These are phyloP conservation scores for Seriola rivoliana DNA, from an alignment of 2,113 vertebrate genomes.

Conservation along the genomic window DNA sequence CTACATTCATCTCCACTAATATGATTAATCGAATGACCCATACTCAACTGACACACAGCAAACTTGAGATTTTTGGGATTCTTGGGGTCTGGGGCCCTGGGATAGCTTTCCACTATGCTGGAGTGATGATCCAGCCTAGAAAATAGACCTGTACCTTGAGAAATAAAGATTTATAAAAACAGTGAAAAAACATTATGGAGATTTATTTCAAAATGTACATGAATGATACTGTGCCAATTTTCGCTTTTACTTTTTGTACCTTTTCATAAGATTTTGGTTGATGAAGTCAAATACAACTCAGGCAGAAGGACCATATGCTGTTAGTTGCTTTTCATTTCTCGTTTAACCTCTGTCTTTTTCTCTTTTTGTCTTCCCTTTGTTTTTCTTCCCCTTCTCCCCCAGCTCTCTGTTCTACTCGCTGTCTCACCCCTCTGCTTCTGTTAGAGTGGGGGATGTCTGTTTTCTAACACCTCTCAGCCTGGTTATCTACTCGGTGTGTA, in stretches of 20 bases:
- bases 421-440: slow-evolving; percentile 77
- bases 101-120: neutral
- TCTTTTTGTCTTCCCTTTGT: slow-evolving; percentile 62
- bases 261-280: neutral
- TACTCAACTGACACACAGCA: neutral
- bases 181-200: neutral
- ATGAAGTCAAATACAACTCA: neutral
- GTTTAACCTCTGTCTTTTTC: slow-evolving; percentile 69
- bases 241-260: neutral
- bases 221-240: neutral
- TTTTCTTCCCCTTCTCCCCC: slow-evolving; percentile 74
- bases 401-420: slow-evolving; percentile 74
- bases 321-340: slow-evolving; percentile 58
- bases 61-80: neutral
- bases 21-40: neutral
- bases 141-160: neutral
- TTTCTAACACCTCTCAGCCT: slow-evolving; percentile 84
- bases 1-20: neutral
- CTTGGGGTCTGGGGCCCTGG: neutral
- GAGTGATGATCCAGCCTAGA: neutral
- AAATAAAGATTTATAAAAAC: too few species aligned
- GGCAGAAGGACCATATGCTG: slow-evolving; percentile 5
- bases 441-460: slow-evolving; percentile 87
- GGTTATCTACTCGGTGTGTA: slow-evolving; percentile 89
- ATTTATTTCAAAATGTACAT: neutral